phyloP scores from a whole-genome alignment of 2,113 vertebrate species.

The Prunella himalayana region DNA sequence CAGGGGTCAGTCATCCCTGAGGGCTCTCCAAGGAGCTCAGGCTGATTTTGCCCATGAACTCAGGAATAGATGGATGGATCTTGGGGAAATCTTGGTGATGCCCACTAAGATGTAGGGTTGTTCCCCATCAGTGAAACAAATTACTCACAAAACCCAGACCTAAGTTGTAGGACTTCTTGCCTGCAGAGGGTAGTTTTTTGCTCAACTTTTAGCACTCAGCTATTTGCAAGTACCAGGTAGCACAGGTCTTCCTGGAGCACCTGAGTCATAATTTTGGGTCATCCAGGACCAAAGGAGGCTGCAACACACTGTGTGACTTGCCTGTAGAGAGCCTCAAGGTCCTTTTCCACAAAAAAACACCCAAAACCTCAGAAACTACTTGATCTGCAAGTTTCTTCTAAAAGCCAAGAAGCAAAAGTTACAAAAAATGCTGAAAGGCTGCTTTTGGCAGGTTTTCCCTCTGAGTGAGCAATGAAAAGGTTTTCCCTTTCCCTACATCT shows the following conservation, averaged over 20 bases:
- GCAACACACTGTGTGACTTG: background rate
- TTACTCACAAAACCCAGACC: background rate
- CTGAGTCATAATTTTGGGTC: background rate
- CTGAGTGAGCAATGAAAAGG: background rate
- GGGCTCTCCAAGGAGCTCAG: background rate
- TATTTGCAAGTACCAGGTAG: background rate
- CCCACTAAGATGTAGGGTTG: background rate
- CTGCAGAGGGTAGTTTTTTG: background rate
- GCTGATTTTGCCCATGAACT: background rate
- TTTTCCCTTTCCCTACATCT: conserved; percentile 10
- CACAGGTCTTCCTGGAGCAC: background rate
- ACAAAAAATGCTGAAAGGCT: background rate
- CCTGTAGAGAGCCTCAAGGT: background rate
- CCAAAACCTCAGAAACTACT: background rate
- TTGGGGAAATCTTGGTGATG: background rate
- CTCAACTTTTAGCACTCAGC: background rate
- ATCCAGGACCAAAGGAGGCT: background rate
- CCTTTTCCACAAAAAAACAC: background rate
- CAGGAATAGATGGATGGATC: background rate
- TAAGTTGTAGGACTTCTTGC: background rate
- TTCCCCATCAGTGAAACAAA: background rate
- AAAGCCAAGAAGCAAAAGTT: conserved; percentile 1
- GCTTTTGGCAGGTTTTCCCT: conserved; percentile 15
- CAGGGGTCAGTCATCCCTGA: background rate
- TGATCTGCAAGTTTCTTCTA: background rate